phyloP scores from a whole-genome alignment of 2,888 invertebrate species.

The Linyphia triangularis region DNA sequence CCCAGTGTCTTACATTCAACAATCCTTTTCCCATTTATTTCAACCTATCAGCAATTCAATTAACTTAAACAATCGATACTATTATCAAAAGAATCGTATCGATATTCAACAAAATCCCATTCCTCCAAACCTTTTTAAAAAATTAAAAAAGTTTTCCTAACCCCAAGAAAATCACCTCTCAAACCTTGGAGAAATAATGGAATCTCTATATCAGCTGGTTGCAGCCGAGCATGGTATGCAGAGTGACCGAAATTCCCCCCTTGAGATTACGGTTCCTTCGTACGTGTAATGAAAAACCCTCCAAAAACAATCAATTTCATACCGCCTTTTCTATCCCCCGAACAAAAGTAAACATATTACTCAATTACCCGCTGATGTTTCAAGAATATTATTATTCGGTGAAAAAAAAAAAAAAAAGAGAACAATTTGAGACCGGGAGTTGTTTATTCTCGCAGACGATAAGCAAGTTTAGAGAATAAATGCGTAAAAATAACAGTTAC shows the following conservation, averaged over 20 bases:
- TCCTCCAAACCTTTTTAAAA: neutral
- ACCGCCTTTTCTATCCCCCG: neutral
- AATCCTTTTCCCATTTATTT: constrained; percentile 15
- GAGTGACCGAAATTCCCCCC: constrained; percentile 39
- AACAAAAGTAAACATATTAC: constrained; percentile 66
- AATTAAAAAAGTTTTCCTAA: neutral
- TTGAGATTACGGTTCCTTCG: constrained; percentile 17
- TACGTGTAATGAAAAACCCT: constrained; percentile 46
- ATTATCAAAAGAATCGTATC: constrained; percentile 5
- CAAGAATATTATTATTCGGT: constrained; percentile 42
- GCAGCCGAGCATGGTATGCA: neutral
- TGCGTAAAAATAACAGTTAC: constrained; percentile 21
- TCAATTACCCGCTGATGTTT: constrained; percentile 47
- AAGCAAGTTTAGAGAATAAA: constrained; percentile 27
- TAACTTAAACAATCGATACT: constrained; percentile 38
- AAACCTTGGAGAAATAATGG: constrained; percentile 31
- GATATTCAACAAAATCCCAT: constrained; percentile 12
- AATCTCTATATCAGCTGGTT: constrained; percentile 52
- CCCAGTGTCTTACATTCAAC: neutral
- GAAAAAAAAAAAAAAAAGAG: neutral
- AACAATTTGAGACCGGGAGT: constrained; percentile 14
- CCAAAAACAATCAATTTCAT: constrained; percentile 38
- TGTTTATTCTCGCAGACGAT: constrained; percentile 47
- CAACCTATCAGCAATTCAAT: constrained; percentile 51
- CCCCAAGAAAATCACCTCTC: constrained; percentile 10